Evolutionary conservation across 2,797 vertebrate species (phyloP).

Genomic region (Hylomyscus alleni): DNA sequence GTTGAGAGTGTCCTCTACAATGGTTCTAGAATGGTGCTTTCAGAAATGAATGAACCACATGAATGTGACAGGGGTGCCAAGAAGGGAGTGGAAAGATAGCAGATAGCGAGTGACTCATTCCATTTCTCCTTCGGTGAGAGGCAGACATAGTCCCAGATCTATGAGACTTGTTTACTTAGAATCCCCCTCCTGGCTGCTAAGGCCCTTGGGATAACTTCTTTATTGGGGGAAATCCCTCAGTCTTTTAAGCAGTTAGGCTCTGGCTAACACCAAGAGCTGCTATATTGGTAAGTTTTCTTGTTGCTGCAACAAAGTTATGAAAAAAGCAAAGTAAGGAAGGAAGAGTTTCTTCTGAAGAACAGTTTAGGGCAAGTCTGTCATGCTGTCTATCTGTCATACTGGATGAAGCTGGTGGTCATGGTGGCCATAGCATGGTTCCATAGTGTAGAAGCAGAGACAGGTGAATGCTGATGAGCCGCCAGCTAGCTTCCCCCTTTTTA

Average conservation of each 20-base stretch:
- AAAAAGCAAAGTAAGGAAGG: neutral
- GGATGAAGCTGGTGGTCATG: neutral
- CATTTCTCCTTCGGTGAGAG: neutral
- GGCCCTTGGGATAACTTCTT: neutral
- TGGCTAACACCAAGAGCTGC: neutral
- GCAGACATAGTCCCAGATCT: neutral
- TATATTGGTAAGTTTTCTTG: neutral
- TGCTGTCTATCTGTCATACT: neutral
- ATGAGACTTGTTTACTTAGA: neutral
- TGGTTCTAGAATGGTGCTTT: neutral
- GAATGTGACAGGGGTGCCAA: neutral
- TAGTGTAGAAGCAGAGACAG: neutral
- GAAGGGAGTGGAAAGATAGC: neutral
- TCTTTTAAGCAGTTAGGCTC: neutral
- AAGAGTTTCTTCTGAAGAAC: neutral
- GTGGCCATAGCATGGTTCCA: neutral
- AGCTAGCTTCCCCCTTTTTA: neutral
- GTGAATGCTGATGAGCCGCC: neutral
- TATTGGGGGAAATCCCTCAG: neutral
- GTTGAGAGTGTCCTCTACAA: too few relatives aligned
- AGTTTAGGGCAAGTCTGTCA: neutral
- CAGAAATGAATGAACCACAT: neutral
- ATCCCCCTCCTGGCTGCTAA: neutral
- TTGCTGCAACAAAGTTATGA: neutral
- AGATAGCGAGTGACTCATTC: neutral